Evolutionary conservation across 1,140 invertebrate species (phyloP), one percentile per base, ranked within the genome.

Genomic region (Pogonomyrmex barbatus): DNA sequence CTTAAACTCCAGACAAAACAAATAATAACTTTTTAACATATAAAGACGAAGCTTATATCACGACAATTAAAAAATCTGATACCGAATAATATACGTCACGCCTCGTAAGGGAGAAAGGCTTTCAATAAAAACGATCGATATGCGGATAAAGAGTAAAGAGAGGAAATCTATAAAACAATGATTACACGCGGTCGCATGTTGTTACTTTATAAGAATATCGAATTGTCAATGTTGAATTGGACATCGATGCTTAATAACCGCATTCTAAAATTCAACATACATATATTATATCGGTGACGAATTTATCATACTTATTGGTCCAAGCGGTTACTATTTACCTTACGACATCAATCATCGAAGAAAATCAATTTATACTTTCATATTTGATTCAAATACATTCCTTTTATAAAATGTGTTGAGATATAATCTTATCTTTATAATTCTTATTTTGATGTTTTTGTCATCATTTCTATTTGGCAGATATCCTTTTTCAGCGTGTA

Each of bases 21-120:
- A 52, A 52, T 47, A 45, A 67, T 45, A 42, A 39, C 36, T 65
- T 42, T 42, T 65, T n/a, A n/a, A 2, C 30, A 67, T 17, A 39
- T 24, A 14, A 36, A 36, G 2, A 45, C 24, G 39, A 65, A 67
- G 17, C 17, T 63, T 67, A 52, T 52, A 52, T 52, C 30, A 30
- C 24, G 12, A 71, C 4, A 9, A 71, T 30, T 10, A 24, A 50
- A 71, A 33, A 14, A 14, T 36, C 47, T 2, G 17, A 71, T 54
- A 33, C 6, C 14, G 14, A 71, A 4, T 76, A 70, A 81, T 60
- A 56, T 33, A n/a, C 36, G 2, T 42, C 14, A 39, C 47, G n/a
- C 50, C 60, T 86, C 65, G 86, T 73, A 87, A 79, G 56, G 47
- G 62, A 58, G 62, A 58, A 52, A 79, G 52, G n/a, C 52, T 88